Evolutionary conservation across 2,888 invertebrate genomes (phyloP).

Genomic region (Nomada flava): DNA sequence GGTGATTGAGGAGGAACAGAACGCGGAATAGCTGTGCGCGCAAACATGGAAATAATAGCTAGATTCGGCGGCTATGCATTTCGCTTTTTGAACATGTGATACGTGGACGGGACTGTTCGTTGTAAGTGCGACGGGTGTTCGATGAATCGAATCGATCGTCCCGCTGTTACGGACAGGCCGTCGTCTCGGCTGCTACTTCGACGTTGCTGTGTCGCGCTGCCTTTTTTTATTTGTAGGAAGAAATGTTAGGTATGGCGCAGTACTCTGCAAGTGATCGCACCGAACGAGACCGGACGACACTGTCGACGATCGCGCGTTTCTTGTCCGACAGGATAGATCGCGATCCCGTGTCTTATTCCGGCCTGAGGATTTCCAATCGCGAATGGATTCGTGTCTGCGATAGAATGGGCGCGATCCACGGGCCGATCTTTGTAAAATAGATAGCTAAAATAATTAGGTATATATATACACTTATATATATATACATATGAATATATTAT

Average conservation of each 20-base stretch:
- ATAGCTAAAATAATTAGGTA: conserved; percentile 79
- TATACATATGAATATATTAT: conserved; percentile 63
- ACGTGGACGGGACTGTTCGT: conserved; percentile 48
- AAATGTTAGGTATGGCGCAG: conserved; percentile 56
- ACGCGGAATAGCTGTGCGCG: not conserved
- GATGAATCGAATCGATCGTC: not conserved
- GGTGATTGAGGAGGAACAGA: not conserved
- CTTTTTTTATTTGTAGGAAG: conserved; percentile 68
- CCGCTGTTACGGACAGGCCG: conserved; percentile 5
- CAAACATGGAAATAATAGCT: conserved; percentile 1
- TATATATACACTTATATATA: conserved; percentile 68
- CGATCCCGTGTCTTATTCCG: conserved; percentile 57
- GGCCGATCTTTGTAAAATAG: conserved; percentile 78
- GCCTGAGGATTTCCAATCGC: conserved; percentile 55
- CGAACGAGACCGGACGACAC: conserved; percentile 36
- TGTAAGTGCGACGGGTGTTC: not conserved
- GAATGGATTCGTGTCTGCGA: not conserved
- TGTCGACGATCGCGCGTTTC: conserved; percentile 34
- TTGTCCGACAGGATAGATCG: conserved; percentile 31
- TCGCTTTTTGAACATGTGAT: conserved; percentile 54
- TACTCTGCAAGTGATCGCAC: conserved; percentile 53
- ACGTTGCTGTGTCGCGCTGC: conserved; percentile 67
- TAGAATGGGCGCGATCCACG: conserved; percentile 29
- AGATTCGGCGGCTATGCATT: conserved; percentile 30
- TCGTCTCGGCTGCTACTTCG: conserved; percentile 66